Base-by-base conservation (phyloP, 2,797 vertebrate species). In the Ctenopoma multispine region DNA sequence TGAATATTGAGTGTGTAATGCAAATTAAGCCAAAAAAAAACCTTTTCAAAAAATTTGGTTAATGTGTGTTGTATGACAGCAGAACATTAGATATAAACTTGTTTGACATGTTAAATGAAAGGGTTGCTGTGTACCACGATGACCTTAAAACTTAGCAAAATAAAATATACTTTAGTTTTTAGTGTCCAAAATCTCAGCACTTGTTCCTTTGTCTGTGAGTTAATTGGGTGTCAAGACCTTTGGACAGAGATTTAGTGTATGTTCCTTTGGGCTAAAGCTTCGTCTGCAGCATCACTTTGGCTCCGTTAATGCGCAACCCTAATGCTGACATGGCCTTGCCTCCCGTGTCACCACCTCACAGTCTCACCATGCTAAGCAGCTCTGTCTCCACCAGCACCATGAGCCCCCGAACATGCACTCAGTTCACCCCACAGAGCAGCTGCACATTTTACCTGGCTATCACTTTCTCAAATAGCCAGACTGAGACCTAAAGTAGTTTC, bases 171-270 rank as follows among this genome's bases (percentile, higher is more conserved):
- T 48, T 18, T 21, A 66, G 36, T 75, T 40, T 41, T 43, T 54
- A 41, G 54, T 60, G 58, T 77, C 44, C 34, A 50, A 58, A 73
- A 64, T 40, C 57, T 57, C 48, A 54, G 63, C 47, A 63, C 53
- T 77, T 60, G 44, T 72, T 63, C 36, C 54, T 75, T 80, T 66
- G 61, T 63, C 53, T 84, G 60, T 1, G 64, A 79, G 76, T 79
- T 79, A 81, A 87, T 87, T 89, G 71, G 66, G 71, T 87, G 83
- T 79, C 66, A 79, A 63, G 64, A 70, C 69, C 81, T 77, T 73
- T 61, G 74, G 67, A 77, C 75, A 50, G 65, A 81, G 72, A 80
- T 85, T 70, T 69, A n/a, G n/a, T n/a, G n/a, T n/a, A 73, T 84
- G 72, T 75, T 83, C 74, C 80, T 61, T 69, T 38, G 13, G 64